phyloP scores from a whole-genome alignment of 2,797 vertebrate genomes.

The Urosaurus nigricauda region DNA sequence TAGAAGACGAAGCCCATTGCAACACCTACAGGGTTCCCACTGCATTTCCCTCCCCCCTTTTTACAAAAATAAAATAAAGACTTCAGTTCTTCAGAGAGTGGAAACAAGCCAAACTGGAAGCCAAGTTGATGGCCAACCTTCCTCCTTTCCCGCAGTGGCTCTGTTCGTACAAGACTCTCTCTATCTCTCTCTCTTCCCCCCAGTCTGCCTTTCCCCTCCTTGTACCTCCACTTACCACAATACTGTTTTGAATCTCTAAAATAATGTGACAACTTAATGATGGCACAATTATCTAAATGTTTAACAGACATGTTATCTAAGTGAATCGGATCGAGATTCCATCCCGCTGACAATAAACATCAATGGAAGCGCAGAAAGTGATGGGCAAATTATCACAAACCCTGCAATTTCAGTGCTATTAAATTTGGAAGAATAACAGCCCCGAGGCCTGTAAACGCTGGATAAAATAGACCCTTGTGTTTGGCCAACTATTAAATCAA shows the following conservation, averaged over 20 bases:
- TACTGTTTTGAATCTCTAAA: constrained; percentile 92
- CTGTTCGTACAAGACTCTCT: constrained; percentile 22
- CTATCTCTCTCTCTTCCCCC: background rate
- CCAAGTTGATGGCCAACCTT: background rate
- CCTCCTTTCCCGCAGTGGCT: background rate
- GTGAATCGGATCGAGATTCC: constrained; percentile 95
- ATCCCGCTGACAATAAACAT: constrained; percentile 92
- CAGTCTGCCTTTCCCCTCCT: constrained; percentile 42
- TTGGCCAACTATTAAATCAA: constrained; percentile 89
- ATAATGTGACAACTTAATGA: constrained; percentile 99
- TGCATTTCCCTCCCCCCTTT: background rate
- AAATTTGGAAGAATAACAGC: constrained; percentile 88
- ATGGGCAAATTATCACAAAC: constrained; percentile 87
- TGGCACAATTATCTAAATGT: constrained; percentile 98
- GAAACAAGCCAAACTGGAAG: background rate
- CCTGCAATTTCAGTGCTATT: constrained; percentile 88
- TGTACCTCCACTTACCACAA: constrained; percentile 83
- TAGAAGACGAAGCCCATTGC: background rate
- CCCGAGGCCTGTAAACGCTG: constrained; percentile 86
- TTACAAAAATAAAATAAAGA: background rate
- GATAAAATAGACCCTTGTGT: constrained; percentile 87
- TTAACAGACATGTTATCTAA: constrained; percentile 94
- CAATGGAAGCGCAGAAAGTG: constrained; percentile 83
- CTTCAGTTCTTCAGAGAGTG: background rate
- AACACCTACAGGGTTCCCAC: background rate